Percentiles rank a stretch among this genome's conserved stretches.
phyloP scores from a whole-genome alignment of 2,888 invertebrate species.

The Drosophila mulleri region DNA sequence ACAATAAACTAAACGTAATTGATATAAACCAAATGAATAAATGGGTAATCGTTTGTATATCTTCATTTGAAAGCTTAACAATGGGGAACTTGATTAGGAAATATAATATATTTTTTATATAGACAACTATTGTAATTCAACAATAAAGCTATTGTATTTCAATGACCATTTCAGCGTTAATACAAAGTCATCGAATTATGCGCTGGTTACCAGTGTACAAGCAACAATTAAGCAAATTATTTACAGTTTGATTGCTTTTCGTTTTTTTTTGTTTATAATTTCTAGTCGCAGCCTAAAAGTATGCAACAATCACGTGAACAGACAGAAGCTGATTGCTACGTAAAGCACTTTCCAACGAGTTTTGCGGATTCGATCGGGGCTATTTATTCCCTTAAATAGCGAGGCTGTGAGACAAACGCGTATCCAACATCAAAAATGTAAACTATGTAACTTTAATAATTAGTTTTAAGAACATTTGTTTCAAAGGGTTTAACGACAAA shows the following conservation, averaged over 20 bases:
- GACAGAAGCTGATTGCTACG: not conserved
- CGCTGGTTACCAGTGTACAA: not conserved
- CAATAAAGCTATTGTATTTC: not conserved
- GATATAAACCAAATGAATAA: conserved; percentile 27
- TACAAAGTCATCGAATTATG: not conserved
- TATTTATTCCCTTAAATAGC: not conserved
- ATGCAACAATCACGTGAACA: not conserved
- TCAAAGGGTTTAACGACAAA: not conserved
- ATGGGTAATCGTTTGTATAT: not conserved
- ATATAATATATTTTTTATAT: not conserved
- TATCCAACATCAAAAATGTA: no score
- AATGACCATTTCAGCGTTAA: not conserved
- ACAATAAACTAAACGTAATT: conserved; percentile 62
- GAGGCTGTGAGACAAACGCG: not conserved
- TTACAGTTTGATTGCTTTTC: no score
- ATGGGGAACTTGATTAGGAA: not conserved
- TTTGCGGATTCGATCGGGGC: no score
- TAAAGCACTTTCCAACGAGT: not conserved
- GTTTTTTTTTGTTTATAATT: not conserved
- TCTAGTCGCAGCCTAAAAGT: conserved; percentile 13
- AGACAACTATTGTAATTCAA: not conserved
- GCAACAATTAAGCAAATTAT: not conserved
- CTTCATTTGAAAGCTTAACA: not conserved
- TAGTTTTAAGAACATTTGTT: not conserved
- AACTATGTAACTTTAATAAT: not conserved